Conservation (phyloP, 1,140 invertebrate genomes). For the Charaxes varanes region DNA sequence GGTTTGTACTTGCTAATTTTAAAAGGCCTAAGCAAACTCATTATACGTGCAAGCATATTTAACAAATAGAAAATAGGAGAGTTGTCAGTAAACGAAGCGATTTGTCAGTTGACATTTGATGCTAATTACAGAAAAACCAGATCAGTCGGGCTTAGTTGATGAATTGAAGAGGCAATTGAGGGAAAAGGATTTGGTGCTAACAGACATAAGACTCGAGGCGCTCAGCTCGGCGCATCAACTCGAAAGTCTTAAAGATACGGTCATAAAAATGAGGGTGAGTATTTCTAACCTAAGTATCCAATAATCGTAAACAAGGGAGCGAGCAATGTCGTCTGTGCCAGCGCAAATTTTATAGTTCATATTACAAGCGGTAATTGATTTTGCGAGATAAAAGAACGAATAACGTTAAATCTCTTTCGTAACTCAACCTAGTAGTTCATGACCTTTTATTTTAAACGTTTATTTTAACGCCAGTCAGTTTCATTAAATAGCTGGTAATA, state of each 20-base stretch:
- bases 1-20: conserved; percentile 11
- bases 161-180: conserved; percentile 94
- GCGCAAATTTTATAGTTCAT: no score
- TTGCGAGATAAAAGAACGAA: no score
- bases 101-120: conserved; percentile 8
- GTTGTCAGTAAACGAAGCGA: neutral
- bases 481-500: no score
- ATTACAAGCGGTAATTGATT: no score
- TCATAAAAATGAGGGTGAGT: conserved; percentile 94
- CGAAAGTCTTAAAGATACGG: conserved; percentile 95
- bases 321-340: no score
- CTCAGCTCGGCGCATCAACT: conserved; percentile 96
- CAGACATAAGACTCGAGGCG: conserved; percentile 96
- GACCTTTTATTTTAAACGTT: neutral
- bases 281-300: neutral
- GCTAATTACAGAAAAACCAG: conserved; percentile 52
- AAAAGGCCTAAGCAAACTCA: conserved; percentile 19
- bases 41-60: conserved; percentile 13
- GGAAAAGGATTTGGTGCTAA: conserved; percentile 96
- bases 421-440: neutral
- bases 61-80: conserved; percentile 16
- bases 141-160: conserved; percentile 78
- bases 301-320: no score
- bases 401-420: no score
- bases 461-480: no score